Conservation (phyloP, 2,797 vertebrate species). For the Todus mexicanus region DNA sequence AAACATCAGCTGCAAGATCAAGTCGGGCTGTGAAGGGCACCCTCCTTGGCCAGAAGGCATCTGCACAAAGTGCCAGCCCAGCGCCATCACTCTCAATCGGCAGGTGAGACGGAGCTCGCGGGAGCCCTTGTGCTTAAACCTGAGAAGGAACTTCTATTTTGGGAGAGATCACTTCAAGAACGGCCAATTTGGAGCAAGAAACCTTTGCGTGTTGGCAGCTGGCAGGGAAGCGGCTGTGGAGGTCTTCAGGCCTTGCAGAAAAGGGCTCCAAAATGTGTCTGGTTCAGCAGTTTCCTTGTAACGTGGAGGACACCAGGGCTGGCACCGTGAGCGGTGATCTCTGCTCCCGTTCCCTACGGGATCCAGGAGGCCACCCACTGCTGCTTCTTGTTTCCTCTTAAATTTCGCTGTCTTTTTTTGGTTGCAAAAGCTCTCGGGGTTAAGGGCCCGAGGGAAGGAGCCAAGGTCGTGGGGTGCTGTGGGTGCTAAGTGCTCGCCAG, state of each 20-base stretch:
- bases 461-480: not conserved
- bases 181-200: not conserved
- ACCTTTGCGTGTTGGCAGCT: not conserved
- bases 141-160: not conserved
- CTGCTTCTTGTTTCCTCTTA: not conserved
- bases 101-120: conserved; percentile 77
- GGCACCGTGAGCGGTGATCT: not conserved
- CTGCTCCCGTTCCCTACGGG: not conserved
- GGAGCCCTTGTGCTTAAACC: not conserved
- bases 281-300: not conserved
- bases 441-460: not conserved
- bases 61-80: conserved; percentile 98
- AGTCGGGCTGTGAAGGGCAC: conserved; percentile 97
- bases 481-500: not conserved
- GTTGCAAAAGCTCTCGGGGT: not conserved
- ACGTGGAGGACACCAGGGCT: not conserved
- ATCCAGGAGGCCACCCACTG: not conserved
- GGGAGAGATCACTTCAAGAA: not conserved
- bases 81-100: conserved; percentile 96
- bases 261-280: not conserved
- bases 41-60: conserved; percentile 98
- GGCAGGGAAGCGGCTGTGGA: not conserved
- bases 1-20: conserved; percentile 99
- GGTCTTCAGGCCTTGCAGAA: not conserved
- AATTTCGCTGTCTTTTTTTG: not conserved